phyloP scores from a whole-genome alignment of 1,140 invertebrate genomes.

The Nilaparvata lugens region DNA sequence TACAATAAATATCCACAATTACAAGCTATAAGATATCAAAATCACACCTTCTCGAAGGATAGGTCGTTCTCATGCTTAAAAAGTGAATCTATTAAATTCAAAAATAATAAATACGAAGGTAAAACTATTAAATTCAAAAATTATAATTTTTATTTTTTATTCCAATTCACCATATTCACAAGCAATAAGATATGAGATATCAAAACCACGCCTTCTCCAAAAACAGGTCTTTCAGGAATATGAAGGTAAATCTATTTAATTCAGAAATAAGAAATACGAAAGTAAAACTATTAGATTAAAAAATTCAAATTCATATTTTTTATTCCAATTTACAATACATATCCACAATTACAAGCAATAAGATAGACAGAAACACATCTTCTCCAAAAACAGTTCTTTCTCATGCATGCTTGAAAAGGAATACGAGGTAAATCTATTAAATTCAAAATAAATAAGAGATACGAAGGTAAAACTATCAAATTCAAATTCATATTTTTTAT shows the following conservation, averaged over 20 bases:
- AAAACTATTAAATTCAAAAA: too few relatives aligned
- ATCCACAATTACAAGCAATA: too few relatives aligned
- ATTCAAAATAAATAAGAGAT: too few relatives aligned
- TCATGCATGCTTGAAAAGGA: conserved; percentile 61
- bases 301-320: too few relatives aligned
- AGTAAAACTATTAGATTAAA: neutral
- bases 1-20: neutral
- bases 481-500: too few relatives aligned
- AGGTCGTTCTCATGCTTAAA: conserved; percentile 57
- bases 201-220: neutral
- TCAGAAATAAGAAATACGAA: conserved; percentile 34
- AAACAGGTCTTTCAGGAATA: too few relatives aligned
- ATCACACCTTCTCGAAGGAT: conserved; percentile 18
- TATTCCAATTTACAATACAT: neutral
- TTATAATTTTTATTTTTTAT: too few relatives aligned
- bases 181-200: too few relatives aligned
- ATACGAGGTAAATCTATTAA: conserved; percentile 47
- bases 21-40: too few relatives aligned
- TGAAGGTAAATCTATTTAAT: conserved; percentile 40
- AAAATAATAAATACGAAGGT: too few relatives aligned
- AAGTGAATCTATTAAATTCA: conserved; percentile 36
- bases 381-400: conserved; percentile 45
- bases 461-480: too few relatives aligned
- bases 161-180: neutral
- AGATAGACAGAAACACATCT: neutral